phyloP scores from a whole-genome alignment of 2,113 vertebrate genomes.

The Amphiprion percula region DNA sequence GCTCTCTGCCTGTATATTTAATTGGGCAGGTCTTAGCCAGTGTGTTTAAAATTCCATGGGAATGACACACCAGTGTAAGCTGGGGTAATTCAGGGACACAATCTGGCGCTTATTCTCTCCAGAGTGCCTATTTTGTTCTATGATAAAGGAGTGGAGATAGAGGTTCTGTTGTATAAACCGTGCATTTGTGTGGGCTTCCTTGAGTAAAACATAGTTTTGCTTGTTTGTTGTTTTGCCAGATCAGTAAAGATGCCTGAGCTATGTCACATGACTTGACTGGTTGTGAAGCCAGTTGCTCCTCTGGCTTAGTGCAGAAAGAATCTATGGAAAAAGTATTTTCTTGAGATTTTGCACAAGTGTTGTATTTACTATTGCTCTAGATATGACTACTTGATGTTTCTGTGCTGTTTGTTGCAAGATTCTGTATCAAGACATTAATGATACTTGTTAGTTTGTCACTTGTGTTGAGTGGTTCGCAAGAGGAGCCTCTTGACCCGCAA shows the following conservation, averaged over 20 bases:
- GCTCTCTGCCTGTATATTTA: constrained; percentile 67
- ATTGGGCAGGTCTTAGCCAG: constrained; percentile 70
- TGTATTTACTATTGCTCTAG: constrained; percentile 14
- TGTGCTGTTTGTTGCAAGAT: constrained; percentile 17
- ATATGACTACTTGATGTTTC: constrained; percentile 12
- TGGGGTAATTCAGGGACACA: constrained; percentile 72
- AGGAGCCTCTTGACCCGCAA: constrained; percentile 22
- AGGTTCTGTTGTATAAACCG: constrained; percentile 5
- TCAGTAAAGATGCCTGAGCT: constrained; percentile 39
- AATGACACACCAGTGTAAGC: constrained; percentile 71
- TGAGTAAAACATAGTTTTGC: constrained; percentile 15
- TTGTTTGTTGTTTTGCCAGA: constrained; percentile 46
- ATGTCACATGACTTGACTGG: constrained; percentile 40
- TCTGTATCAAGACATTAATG: constrained; percentile 3
- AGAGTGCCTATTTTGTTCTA: constrained; percentile 56
- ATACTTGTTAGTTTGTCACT: neutral
- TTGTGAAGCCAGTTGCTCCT: constrained; percentile 26
- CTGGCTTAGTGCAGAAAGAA: constrained; percentile 13
- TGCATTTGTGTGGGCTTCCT: constrained; percentile 3
- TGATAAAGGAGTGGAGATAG: constrained; percentile 23
- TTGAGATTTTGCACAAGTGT: constrained; percentile 18
- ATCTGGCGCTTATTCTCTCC: constrained; percentile 54
- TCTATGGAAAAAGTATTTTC: constrained; percentile 4
- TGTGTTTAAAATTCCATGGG: constrained; percentile 78
- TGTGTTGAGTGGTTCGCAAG: neutral